phyloP scores from a whole-genome alignment of 2,888 invertebrate genomes.

The Copidosoma aretas region DNA sequence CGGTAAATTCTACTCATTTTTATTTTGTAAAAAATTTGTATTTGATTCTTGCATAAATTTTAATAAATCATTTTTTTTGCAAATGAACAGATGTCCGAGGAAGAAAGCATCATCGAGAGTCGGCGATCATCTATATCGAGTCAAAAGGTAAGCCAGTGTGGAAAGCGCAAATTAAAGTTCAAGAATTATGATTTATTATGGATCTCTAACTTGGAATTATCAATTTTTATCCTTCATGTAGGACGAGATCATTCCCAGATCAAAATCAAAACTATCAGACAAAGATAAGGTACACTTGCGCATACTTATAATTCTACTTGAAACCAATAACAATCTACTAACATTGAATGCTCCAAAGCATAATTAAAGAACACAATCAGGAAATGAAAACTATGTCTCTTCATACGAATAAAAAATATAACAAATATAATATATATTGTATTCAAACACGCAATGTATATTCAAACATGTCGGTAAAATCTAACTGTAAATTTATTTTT shows the following conservation, averaged over 20 bases:
- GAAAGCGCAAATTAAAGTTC: no score
- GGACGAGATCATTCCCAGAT: slow-evolving; percentile 39
- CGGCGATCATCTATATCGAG: slow-evolving; percentile 61
- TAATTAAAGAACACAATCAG: no score
- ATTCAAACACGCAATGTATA: no score
- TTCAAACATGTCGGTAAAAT: no score
- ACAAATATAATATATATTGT: no score
- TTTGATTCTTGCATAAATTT: not conserved
- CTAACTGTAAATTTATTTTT: not conserved
- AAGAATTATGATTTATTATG: not conserved
- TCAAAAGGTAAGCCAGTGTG: slow-evolving; percentile 28
- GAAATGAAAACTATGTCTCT: no score
- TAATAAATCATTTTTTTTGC: slow-evolving; percentile 1
- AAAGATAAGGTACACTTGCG: slow-evolving; percentile 32
- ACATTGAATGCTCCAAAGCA: not conserved
- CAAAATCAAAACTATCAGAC: slow-evolving; percentile 28
- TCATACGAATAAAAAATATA: not conserved
- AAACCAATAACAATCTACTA: not conserved
- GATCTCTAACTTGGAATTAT: not conserved
- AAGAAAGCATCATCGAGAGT: slow-evolving; percentile 64
- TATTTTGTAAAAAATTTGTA: slow-evolving; percentile 17
- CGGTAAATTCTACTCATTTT: slow-evolving; percentile 34
- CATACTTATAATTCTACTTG: slow-evolving; percentile 1
- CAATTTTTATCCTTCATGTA: slow-evolving; percentile 31
- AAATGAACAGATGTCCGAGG: slow-evolving; percentile 53